phyloP scores from a whole-genome alignment of 1,140 invertebrate genomes.

The Drosophila subobscura region DNA sequence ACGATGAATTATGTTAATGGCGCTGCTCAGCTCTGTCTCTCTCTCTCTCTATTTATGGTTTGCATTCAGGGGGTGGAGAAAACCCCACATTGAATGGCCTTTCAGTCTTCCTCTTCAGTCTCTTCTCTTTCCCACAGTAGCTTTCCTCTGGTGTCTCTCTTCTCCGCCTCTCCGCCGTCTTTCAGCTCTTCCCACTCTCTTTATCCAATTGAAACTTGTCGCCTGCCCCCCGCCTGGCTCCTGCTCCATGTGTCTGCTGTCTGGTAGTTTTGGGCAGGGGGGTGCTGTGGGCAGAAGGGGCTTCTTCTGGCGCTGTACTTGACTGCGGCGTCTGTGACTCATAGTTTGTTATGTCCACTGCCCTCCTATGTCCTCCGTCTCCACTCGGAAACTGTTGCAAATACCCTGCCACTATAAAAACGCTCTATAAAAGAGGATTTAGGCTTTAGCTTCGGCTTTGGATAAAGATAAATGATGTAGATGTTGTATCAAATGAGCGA shows the following conservation, averaged over 20 bases:
- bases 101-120: not conserved
- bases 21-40: not conserved
- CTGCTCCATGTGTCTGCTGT: constrained; percentile 10
- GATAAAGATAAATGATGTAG: not conserved
- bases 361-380: constrained; percentile 27
- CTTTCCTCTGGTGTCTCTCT: too few relatives aligned
- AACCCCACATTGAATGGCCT: too few relatives aligned
- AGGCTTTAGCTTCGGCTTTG: too few relatives aligned
- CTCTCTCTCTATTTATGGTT: not conserved
- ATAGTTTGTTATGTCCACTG: constrained; percentile 26
- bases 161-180: too few relatives aligned
- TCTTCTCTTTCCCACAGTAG: not conserved
- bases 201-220: constrained; percentile 41
- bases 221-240: constrained; percentile 11
- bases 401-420: constrained; percentile 23
- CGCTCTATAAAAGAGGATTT: not conserved
- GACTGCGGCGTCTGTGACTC: constrained; percentile 44
- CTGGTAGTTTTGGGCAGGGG: not conserved
- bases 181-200: constrained; percentile 32
- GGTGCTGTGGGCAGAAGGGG: too few relatives aligned
- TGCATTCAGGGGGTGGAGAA: not conserved
- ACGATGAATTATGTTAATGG: constrained; percentile 43
- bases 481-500: too few relatives aligned
- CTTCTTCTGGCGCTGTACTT: constrained; percentile 17
- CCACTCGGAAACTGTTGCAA: constrained; percentile 12